These are phyloP conservation scores for Dexiosoma caninum DNA, from an alignment of 2,888 invertebrate genomes.

Conservation along the genomic window DNA sequence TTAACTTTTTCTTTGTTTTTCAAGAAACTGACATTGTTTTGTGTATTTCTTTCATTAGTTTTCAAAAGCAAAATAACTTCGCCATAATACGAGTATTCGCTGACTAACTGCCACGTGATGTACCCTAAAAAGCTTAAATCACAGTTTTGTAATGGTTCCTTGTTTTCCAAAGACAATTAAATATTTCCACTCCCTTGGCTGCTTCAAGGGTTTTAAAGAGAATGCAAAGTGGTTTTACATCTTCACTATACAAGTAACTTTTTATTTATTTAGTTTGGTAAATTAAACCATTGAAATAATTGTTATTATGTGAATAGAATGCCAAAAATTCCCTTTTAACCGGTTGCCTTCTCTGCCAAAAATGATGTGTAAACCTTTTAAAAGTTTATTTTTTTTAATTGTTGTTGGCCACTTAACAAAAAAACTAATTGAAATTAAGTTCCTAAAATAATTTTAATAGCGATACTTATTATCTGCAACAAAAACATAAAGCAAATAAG, in stretches of 20 bases:
- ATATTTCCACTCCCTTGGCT: background rate
- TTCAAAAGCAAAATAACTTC: too few species aligned
- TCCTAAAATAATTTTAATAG: conserved; percentile 26
- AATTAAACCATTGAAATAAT: background rate
- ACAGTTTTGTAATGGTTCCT: too few species aligned
- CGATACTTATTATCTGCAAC: conserved; percentile 25
- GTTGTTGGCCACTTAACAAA: conserved; percentile 26
- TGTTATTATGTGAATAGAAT: conserved; percentile 5
- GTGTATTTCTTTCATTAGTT: too few species aligned
- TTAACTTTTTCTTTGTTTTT: background rate
- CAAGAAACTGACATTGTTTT: background rate
- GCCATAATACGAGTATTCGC: too few species aligned
- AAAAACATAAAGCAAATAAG: background rate
- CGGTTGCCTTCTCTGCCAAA: background rate
- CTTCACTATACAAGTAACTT: background rate
- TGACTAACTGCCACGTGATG: too few species aligned
- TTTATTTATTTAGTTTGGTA: background rate
- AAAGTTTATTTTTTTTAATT: background rate
- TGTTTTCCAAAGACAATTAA: background rate
- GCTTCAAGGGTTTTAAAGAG: too few species aligned
- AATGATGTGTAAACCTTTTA: conserved; percentile 15
- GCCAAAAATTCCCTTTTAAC: background rate
- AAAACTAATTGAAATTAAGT: conserved; percentile 38
- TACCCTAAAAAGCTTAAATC: too few species aligned
- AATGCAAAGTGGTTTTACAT: background rate